phyloP scores from a whole-genome alignment of 2,797 vertebrate genomes.

The Sebastes kiyomatsui region DNA sequence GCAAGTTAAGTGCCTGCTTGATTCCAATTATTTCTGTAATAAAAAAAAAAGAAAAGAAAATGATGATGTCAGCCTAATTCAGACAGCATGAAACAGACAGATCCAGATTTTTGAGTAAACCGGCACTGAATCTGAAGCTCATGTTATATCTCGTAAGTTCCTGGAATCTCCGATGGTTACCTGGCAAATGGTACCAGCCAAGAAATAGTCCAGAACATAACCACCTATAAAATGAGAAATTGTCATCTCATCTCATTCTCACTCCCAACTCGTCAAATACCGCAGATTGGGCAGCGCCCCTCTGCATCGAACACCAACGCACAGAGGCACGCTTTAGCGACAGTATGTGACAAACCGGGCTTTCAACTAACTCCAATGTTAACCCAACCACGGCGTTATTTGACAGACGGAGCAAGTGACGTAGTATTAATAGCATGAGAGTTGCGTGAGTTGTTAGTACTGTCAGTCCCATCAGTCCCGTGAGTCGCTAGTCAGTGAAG shows the following conservation, averaged over 20 bases:
- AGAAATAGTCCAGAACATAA: not conserved
- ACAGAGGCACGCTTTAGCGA: too few relatives aligned
- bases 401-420: too few relatives aligned
- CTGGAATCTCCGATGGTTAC: not conserved
- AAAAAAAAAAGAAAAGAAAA: conserved; percentile 17
- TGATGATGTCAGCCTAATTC: conserved; percentile 20
- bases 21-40: conserved; percentile 11
- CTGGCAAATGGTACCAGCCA: not conserved
- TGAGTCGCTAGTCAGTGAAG: not conserved
- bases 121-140: not conserved
- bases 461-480: too few relatives aligned
- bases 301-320: too few relatives aligned
- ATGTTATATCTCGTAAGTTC: not conserved
- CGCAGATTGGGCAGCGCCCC: too few relatives aligned
- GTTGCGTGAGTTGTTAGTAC: too few relatives aligned
- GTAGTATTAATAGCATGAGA: not conserved
- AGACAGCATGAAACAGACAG: conserved; percentile 15
- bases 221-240: not conserved
- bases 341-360: too few relatives aligned
- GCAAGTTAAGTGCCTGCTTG: conserved; percentile 9
- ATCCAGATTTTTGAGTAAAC: not conserved
- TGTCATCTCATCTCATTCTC: not conserved
- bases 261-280: too few relatives aligned
- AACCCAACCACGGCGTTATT: too few relatives aligned
- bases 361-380: too few relatives aligned